Conservation (phyloP, 2,797 vertebrate species). For the Sibirionetta formosa region DNA sequence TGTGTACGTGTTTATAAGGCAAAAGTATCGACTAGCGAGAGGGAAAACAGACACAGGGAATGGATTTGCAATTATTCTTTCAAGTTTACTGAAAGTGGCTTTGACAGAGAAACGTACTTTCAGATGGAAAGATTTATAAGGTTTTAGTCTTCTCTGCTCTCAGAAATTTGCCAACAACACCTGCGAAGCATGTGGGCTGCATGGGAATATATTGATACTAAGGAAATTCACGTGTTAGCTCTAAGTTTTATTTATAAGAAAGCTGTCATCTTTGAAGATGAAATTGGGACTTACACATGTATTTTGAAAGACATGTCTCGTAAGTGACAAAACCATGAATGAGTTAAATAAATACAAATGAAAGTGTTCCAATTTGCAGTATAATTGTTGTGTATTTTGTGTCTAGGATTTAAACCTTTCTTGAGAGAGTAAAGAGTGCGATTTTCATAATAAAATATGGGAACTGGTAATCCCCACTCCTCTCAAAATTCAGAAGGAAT, state of each 20-base stretch:
- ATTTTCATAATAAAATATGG: neutral
- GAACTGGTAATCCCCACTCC: neutral
- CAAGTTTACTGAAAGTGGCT: conserved; percentile 48
- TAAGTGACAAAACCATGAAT: conserved; percentile 78
- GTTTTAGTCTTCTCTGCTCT: conserved; percentile 29
- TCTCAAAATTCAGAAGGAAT: neutral
- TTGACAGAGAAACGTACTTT: conserved; percentile 39
- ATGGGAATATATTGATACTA: conserved; percentile 58
- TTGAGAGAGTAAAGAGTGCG: neutral
- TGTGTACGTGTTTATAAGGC: neutral
- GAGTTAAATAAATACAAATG: conserved; percentile 77
- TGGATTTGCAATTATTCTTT: conserved; percentile 66
- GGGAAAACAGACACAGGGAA: conserved; percentile 62
- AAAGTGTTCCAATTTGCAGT: conserved; percentile 60
- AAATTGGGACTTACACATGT: conserved; percentile 74
- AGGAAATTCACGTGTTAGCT: conserved; percentile 65
- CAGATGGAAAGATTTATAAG: neutral
- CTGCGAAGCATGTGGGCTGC: conserved; percentile 55
- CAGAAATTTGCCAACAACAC: conserved; percentile 55
- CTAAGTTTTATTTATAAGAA: conserved; percentile 72
- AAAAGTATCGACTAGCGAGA: neutral
- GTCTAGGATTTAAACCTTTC: conserved; percentile 12
- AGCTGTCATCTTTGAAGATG: conserved; percentile 71
- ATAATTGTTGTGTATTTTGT: conserved; percentile 40
- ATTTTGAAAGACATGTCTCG: conserved; percentile 75